phyloP scores from a whole-genome alignment of 1,140 invertebrate species.

The Caenorhabditis tropicalis region DNA sequence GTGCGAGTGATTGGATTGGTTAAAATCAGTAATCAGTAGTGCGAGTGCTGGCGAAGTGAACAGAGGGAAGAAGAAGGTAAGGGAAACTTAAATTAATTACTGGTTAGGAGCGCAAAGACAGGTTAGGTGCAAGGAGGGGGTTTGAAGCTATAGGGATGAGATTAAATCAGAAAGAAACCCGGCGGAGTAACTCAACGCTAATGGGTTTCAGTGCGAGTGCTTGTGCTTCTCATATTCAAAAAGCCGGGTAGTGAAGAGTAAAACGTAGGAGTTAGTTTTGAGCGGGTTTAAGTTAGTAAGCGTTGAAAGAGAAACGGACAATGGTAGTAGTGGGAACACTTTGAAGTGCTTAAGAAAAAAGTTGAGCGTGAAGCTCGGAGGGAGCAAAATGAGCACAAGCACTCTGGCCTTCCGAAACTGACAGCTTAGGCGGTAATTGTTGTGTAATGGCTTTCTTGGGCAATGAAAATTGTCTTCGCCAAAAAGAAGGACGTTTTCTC shows the following conservation, averaged over 20 bases:
- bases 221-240: neutral
- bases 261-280: neutral
- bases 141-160: neutral
- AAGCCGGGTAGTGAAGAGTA: neutral
- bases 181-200: neutral
- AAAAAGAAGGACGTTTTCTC: neutral
- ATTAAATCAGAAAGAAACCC: neutral
- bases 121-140: neutral
- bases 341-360: neutral
- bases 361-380: neutral
- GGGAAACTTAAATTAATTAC: neutral
- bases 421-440: slow-evolving; percentile 37
- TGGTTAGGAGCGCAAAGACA: neutral
- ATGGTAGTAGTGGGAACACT: neutral
- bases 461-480: neutral
- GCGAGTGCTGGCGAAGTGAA: slow-evolving; percentile 1
- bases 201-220: slow-evolving; percentile 17
- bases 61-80: neutral
- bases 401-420: slow-evolving; percentile 1
- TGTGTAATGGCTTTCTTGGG: slow-evolving; percentile 29
- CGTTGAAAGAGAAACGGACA: neutral
- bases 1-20: neutral
- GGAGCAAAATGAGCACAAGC: neutral
- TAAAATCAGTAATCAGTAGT: neutral
- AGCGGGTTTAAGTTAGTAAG: neutral